Base-by-base conservation (phyloP, 2,113 vertebrate species). In the Aramus guarauna region DNA sequence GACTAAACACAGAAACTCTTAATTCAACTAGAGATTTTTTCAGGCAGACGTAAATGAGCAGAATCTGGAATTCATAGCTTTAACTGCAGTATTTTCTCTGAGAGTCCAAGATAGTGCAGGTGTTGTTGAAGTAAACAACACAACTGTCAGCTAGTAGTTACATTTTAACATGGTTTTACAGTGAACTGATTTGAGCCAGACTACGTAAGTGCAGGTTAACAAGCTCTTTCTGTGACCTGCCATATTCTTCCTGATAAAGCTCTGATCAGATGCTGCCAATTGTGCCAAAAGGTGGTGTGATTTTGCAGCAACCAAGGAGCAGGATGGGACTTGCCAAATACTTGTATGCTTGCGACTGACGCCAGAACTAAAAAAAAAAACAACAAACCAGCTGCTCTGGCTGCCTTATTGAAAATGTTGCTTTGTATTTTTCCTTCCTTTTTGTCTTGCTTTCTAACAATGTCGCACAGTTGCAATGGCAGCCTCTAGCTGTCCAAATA, bases 261-360 rank as follows among this genome's bases (percentile, higher is more conserved):
- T 71, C 93, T 72, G 83, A 59, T 68, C 86, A 39, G 10, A 34
- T 6, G 13, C 92, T 81, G 91, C 91, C 48, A 39, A 2, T 45
- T 67, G 85, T 91, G 94, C 92, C 92, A 89, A 94, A 95, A 85
- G 53, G 64, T 85, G 84, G 32, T 93, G 75, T 72, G 94, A 83
- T 96, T 93, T 80, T 94, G 36, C 81, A 93, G 93, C 89, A 87
- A 36, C 85, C 93, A 85, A 48, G 90, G 94, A 97, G 83, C 83
- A 83, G 88, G 91, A 83, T 52, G 85, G 48, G 85, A 74, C 94
- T 95, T 91, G 91, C 95, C 96, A 96, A 93, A 91, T 96, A 91
- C 90, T 86, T 95, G 77, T 41, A 36, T 83, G 76, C 66, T 94
- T 83, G 91, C 8, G 26, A 58, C 63, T 80, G 77, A 90, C 2